These are phyloP conservation scores for Bombylius major DNA, from an alignment of 2,888 invertebrate genomes.

Conservation along the genomic window DNA sequence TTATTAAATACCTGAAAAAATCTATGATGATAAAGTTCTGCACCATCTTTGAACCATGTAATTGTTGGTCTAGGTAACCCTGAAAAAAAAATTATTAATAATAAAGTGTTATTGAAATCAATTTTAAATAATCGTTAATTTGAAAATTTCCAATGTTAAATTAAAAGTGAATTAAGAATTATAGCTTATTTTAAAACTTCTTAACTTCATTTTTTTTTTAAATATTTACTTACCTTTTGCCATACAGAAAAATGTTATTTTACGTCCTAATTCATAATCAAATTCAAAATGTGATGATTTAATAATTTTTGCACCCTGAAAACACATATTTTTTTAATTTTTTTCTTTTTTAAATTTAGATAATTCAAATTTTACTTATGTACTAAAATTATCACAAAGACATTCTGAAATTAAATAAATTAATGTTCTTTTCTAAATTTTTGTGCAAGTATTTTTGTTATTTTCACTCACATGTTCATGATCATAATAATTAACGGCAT, in stretches of 20 bases:
- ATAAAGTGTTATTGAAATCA: background rate
- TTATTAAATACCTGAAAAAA: slow-evolving; percentile 59
- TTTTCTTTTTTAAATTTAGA: no score
- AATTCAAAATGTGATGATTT: slow-evolving; percentile 83
- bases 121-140: no score
- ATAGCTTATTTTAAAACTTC: no score
- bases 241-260: slow-evolving; percentile 84
- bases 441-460: background rate
- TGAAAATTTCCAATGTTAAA: no score
- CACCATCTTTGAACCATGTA: slow-evolving; percentile 92
- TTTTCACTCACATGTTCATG: slow-evolving; percentile 61
- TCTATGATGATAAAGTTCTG: slow-evolving; percentile 82
- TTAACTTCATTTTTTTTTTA: no score
- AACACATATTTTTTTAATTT: background rate
- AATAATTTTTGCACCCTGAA: slow-evolving; percentile 77
- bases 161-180: no score
- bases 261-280: slow-evolving; percentile 85
- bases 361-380: no score
- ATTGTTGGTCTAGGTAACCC: slow-evolving; percentile 70
- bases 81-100: slow-evolving; percentile 20
- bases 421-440: no score
- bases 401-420: no score
- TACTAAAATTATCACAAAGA: no score
- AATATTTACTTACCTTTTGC: slow-evolving; percentile 52
- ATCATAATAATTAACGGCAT: slow-evolving; percentile 82